A percentile compares a stretch with the other conserved stretches of the same genome.
phyloP scores from a whole-genome alignment of 2,888 invertebrate species.

The Syrista parreyssii region DNA sequence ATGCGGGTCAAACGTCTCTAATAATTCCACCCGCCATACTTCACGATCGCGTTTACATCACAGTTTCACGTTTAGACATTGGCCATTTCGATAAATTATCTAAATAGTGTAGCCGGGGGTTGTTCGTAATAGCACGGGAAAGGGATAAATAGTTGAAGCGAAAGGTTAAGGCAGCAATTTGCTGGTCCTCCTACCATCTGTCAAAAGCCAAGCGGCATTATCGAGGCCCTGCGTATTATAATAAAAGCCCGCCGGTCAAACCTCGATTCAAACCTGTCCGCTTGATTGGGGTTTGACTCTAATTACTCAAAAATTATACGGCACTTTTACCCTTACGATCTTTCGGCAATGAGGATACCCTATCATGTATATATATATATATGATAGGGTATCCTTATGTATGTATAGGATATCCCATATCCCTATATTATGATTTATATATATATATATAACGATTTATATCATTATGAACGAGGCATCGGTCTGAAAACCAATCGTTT shows the following conservation, averaged over 20 bases:
- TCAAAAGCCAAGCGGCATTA: slow-evolving; percentile 48
- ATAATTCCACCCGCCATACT: slow-evolving; percentile 46
- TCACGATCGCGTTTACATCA: slow-evolving; percentile 31
- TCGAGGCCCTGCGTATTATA: slow-evolving; percentile 34
- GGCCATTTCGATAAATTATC: slow-evolving; percentile 58
- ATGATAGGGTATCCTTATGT: too few species aligned
- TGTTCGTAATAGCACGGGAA: slow-evolving; percentile 9
- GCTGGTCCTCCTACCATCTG: slow-evolving; percentile 54
- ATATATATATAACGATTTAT: too few species aligned
- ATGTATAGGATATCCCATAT: too few species aligned
- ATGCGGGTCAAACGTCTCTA: slow-evolving; percentile 44
- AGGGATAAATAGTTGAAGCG: slow-evolving; percentile 22
- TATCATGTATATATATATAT: neutral
- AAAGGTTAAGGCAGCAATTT: slow-evolving; percentile 56
- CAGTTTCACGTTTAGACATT: slow-evolving; percentile 18
- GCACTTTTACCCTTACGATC: slow-evolving; percentile 30
- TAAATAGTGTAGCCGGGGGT: slow-evolving; percentile 31
- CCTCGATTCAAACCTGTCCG: slow-evolving; percentile 35
- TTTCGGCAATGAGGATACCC: neutral
- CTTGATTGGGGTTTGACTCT: slow-evolving; percentile 49
- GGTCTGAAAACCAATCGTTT: neutral
- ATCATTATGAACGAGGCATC: neutral
- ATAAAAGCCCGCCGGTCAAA: slow-evolving; percentile 35
- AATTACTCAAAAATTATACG: slow-evolving; percentile 60
- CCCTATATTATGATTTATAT: too few species aligned